Percentiles rank a stretch among this genome's conserved stretches.
Evolutionary conservation across 2,888 invertebrate genomes (phyloP).

Genomic region (Ophion ventricosus): DNA sequence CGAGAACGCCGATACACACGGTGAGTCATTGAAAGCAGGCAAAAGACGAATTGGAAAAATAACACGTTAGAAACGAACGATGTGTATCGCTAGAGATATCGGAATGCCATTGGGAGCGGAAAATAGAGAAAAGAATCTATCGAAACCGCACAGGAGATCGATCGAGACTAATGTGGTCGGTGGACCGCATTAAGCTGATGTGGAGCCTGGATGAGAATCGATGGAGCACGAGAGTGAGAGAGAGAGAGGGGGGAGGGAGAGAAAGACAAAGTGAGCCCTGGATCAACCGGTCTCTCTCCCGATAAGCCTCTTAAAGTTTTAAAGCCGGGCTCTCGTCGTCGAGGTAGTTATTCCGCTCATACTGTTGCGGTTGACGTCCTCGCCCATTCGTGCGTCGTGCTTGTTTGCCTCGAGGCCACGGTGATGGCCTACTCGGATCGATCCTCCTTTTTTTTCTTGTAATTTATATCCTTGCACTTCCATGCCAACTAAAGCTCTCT

Average conservation of each 20-base stretch:
- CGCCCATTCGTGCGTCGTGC: slow-evolving; percentile 37
- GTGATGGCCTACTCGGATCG: slow-evolving; percentile 56
- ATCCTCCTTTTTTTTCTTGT: slow-evolving; percentile 22
- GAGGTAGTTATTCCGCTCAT: slow-evolving; percentile 20
- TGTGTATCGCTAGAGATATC: slow-evolving; percentile 20
- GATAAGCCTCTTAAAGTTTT: slow-evolving; percentile 67
- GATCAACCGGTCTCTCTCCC: slow-evolving; percentile 54
- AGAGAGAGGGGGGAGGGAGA: slow-evolving; percentile 15
- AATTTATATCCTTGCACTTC: slow-evolving; percentile 10
- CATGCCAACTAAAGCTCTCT: not conserved
- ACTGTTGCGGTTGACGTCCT: slow-evolving; percentile 54
- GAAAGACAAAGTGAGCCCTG: slow-evolving; percentile 17
- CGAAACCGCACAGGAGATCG: slow-evolving; percentile 51
- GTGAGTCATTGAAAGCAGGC: slow-evolving; percentile 8
- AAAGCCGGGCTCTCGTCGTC: slow-evolving; percentile 62
- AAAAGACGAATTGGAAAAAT: slow-evolving; percentile 10
- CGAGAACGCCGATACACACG: slow-evolving; percentile 7
- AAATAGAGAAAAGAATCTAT: slow-evolving; percentile 36
- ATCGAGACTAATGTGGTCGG: slow-evolving; percentile 60
- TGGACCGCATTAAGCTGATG: slow-evolving; percentile 42
- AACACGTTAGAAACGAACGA: slow-evolving; percentile 1
- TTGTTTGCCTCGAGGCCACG: slow-evolving; percentile 43
- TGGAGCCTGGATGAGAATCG: slow-evolving; percentile 30
- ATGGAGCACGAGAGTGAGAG: not conserved
- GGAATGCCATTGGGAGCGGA: slow-evolving; percentile 11